phyloP scores from a whole-genome alignment of 2,797 vertebrate genomes.

The Macroramphosus scolopax region DNA sequence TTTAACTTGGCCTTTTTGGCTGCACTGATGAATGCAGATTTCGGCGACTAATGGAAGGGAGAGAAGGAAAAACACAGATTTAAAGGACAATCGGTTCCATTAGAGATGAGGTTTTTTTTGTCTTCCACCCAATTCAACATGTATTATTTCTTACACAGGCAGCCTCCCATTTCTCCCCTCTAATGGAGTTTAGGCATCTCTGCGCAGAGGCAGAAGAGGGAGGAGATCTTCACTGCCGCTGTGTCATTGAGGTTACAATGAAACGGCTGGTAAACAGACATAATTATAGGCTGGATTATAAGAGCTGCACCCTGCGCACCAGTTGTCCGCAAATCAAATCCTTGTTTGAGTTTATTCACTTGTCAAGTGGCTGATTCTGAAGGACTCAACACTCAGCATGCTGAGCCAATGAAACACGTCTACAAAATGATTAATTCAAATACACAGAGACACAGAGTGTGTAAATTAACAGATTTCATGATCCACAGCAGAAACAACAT shows the following conservation, averaged over 20 bases:
- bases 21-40: constrained; percentile 99
- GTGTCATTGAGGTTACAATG: constrained; percentile 41
- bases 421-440: constrained; percentile 20
- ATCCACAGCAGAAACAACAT: not conserved
- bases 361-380: constrained; percentile 12
- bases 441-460: not conserved
- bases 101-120: constrained; percentile 33
- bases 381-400: not conserved
- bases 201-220: constrained; percentile 23
- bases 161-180: constrained; percentile 25
- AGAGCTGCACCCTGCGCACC: constrained; percentile 20
- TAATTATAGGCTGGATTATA: constrained; percentile 58
- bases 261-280: constrained; percentile 44
- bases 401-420: too few relatives aligned
- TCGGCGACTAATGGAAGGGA: constrained; percentile 85
- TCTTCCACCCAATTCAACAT: constrained; percentile 32
- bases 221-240: constrained; percentile 22
- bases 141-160: constrained; percentile 36
- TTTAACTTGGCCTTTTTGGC: constrained; percentile 99
- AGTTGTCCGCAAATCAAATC: constrained; percentile 27
- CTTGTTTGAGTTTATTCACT: constrained; percentile 16
- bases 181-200: constrained; percentile 43
- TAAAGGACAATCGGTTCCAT: constrained; percentile 33
- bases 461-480: constrained; percentile 1
- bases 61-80: constrained; percentile 9